Evolutionary conservation across 2,797 vertebrate genomes (phyloP), one percentile per base, ranked within the genome.

Genomic region (Octomys mimax): DNA sequence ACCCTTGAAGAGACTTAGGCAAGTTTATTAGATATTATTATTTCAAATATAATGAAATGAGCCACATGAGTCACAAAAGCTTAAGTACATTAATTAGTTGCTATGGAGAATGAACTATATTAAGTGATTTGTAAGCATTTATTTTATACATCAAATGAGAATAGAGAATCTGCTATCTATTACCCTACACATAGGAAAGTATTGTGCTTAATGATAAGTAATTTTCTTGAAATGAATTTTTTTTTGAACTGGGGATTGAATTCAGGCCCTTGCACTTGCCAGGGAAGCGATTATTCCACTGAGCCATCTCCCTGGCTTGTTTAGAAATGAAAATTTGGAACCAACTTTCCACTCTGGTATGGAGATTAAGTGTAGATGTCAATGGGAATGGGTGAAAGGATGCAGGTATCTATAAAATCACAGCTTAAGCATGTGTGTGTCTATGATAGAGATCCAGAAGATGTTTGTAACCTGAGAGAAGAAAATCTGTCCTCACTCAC

Each of bases 41-140:
- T 77, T 94, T 77, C 52, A 82, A 57, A 57, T 62, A 46, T 75
- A 94, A 70, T 39, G 24, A 84, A 88, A 81, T 11, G 57, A 77
- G 16, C 19, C 68, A 83, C 13, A 24, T 31, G 54, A 52, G 54
- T 54, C 18, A 36, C 24, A 57, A 39, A 31, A 59, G 1, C 3
- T 75, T 24, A 91, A 66, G 33, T 61, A 12, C 21, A n/a, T 49
- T 54, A 31, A 62, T 16, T 12, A 33, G 22, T 52, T 31, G 52
- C 13, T 46, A 80, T 7, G 2, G 33, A 1, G 4, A 22, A 46
- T n/a, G 28, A 68, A 78, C 12, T 39, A 52, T 36, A 57, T 62
- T 89, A 71, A 93, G 49, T 24, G 24, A 19, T 26, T 68, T 49
- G n/a, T 39, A 54, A 36, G n/a, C 18, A 82, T n/a, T 86, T 78